phyloP scores from a whole-genome alignment of 2,113 vertebrate species.

The Cryptomyrus ogoouensis region DNA sequence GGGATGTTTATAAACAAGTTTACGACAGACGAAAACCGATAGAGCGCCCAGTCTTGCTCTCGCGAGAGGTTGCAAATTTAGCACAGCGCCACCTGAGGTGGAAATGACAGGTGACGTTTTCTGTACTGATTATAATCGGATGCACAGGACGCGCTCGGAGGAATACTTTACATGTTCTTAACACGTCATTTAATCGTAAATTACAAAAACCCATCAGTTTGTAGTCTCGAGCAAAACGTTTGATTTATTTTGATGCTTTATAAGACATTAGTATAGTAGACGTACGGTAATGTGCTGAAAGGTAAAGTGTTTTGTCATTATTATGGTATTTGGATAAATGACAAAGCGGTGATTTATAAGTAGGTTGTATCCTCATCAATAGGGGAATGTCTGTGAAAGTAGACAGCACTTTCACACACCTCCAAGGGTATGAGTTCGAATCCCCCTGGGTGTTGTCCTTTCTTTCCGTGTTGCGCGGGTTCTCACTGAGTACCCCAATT shows the following conservation, averaged over 20 bases:
- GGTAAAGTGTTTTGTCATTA: neutral
- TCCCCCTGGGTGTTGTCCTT: neutral
- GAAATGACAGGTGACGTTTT: neutral
- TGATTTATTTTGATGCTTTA: neutral
- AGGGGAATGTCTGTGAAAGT: neutral
- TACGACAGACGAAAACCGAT: neutral
- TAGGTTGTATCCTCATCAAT: neutral
- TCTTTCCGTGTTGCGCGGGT: neutral
- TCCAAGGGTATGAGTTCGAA: neutral
- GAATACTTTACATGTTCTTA: neutral
- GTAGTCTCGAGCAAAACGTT: neutral
- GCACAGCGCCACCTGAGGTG: conserved; percentile 14
- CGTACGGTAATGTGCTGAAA: neutral
- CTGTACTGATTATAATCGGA: neutral
- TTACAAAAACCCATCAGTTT: neutral
- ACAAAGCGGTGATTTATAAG: neutral
- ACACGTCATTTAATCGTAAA: neutral
- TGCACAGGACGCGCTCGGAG: neutral
- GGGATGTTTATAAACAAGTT: neutral
- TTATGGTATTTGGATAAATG: neutral
- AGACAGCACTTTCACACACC: neutral
- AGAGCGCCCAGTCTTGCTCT: neutral
- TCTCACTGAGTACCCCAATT: neutral
- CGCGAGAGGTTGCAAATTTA: neutral
- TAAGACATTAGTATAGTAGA: neutral